These are phyloP conservation scores for Celastrina argiolus DNA, from an alignment of 2,888 invertebrate species.

Conservation along the genomic window DNA sequence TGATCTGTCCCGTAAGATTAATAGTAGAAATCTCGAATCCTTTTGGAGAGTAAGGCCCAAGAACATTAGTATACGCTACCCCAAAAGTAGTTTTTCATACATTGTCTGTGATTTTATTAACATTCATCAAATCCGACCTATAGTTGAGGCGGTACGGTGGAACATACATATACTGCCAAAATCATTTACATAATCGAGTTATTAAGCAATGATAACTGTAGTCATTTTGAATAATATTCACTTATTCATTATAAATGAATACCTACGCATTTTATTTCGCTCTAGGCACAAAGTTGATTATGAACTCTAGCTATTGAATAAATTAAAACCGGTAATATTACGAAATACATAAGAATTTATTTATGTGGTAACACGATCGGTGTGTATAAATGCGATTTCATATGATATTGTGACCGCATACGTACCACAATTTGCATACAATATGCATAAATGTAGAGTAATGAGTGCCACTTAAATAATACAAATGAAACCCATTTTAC, in stretches of 20 bases:
- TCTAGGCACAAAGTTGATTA: no score
- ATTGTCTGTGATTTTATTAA: no score
- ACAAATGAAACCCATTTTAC: conserved; percentile 10
- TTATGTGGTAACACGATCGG: background rate
- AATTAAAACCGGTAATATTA: conserved; percentile 1
- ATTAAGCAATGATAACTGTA: no score
- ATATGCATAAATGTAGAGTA: background rate
- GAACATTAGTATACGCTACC: no score
- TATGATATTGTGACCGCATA: conserved; percentile 14
- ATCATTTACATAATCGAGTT: no score
- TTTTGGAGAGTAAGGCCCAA: no score
- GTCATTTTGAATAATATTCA: background rate
- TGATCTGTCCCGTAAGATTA: no score
- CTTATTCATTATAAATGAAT: background rate
- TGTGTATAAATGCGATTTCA: background rate
- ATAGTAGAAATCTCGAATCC: no score
- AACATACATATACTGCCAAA: no score
- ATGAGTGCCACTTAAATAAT: conserved; percentile 3
- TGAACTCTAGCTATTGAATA: background rate
- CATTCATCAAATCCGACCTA: no score
- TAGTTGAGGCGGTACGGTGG: no score
- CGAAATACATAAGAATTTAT: conserved; percentile 1
- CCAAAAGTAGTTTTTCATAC: no score
- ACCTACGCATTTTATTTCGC: background rate
- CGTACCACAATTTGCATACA: conserved; percentile 2